Percentiles rank a stretch among this genome's conserved stretches.
phyloP scores from a whole-genome alignment of 2,797 vertebrate genomes.

The Alectoris magna region DNA sequence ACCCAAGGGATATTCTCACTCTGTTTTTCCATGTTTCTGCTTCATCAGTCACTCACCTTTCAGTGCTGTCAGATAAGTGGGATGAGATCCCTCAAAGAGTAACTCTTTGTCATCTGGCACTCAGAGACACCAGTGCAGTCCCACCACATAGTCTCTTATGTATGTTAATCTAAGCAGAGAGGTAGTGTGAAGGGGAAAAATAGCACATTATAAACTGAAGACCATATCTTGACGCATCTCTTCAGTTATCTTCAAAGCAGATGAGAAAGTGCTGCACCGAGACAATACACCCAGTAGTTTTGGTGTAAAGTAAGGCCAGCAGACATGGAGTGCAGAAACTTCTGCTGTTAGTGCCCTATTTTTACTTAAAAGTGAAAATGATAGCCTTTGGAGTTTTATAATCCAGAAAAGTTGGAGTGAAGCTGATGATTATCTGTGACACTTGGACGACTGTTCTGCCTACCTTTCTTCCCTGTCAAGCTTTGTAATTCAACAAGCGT shows the following conservation, averaged over 20 bases:
- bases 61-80: neutral
- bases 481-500: neutral
- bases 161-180: neutral
- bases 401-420: neutral
- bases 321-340: neutral
- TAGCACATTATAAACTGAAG: neutral
- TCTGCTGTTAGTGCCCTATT: neutral
- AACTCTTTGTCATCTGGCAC: neutral
- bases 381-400: neutral
- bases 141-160: neutral
- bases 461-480: neutral
- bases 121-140: neutral
- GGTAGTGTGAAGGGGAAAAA: neutral
- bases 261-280: accelerated
- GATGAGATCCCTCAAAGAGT: accelerated
- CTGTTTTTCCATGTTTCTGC: neutral
- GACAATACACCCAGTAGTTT: neutral
- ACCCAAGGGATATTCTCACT: neutral
- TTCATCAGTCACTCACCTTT: neutral
- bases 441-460: neutral
- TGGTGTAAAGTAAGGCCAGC: neutral
- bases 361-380: neutral
- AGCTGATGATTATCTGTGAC: neutral
- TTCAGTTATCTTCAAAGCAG: neutral
- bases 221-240: accelerated